Evolutionary conservation across 2,113 vertebrate species (phyloP).

Genomic region (Dendropsophus ebraccatus): DNA sequence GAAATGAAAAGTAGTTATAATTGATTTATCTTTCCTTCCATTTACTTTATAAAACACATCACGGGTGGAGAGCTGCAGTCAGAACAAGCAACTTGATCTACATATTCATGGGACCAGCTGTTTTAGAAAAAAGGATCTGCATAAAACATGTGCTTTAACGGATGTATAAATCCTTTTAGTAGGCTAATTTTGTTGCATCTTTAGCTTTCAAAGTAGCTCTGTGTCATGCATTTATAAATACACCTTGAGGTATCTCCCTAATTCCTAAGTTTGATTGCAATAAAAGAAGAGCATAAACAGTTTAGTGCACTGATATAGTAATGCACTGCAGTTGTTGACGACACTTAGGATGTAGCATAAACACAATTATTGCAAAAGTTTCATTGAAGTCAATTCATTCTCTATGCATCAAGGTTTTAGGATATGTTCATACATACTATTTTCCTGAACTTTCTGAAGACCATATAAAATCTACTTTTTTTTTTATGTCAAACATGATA

Average conservation of each 20-base stretch:
- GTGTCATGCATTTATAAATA: slow-evolving; percentile 54
- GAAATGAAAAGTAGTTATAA: background rate
- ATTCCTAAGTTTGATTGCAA: slow-evolving; percentile 13
- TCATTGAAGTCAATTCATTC: background rate
- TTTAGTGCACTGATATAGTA: slow-evolving; percentile 1
- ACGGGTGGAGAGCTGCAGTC: background rate
- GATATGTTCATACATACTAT: no score
- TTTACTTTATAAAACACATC: slow-evolving; percentile 4
- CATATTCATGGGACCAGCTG: slow-evolving; percentile 51
- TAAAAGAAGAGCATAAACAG: slow-evolving; percentile 37
- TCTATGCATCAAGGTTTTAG: background rate
- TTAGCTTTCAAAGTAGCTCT: slow-evolving; percentile 38
- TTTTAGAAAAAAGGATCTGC: slow-evolving; percentile 30
- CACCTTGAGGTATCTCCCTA: slow-evolving; percentile 31
- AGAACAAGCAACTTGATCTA: slow-evolving; percentile 18
- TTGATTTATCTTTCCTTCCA: background rate
- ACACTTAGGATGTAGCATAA: background rate
- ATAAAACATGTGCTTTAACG: slow-evolving; percentile 34
- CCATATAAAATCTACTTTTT: no score
- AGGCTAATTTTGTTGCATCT: slow-evolving; percentile 25
- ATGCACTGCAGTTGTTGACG: background rate
- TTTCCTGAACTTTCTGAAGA: no score
- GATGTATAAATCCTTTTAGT: slow-evolving; percentile 50
- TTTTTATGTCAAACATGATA: no score
- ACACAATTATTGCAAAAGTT: background rate